Conservation (phyloP, 2,888 invertebrate species). For the Meiosimyza platycephala region DNA sequence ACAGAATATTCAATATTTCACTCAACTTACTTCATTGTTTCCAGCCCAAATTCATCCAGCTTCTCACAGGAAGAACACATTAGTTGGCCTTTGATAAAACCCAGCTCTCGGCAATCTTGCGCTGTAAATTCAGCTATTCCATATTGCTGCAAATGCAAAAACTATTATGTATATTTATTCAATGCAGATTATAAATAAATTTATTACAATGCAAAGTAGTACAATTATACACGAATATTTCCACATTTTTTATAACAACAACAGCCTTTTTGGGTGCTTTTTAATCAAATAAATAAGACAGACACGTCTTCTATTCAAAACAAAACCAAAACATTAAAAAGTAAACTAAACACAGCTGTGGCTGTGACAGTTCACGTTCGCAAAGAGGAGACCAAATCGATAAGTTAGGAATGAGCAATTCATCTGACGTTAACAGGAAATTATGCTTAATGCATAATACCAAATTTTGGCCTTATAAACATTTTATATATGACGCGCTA, state of each 20-base stretch:
- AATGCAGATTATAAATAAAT: background rate
- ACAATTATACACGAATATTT: constrained; percentile 28
- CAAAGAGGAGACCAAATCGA: too few relatives aligned
- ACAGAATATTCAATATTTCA: background rate
- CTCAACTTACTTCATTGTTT: constrained; percentile 55
- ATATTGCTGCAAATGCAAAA: constrained; percentile 39
- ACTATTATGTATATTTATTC: background rate
- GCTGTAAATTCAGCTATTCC: constrained; percentile 73
- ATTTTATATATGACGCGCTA: too few relatives aligned
- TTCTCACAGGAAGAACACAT: constrained; percentile 91
- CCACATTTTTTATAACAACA: constrained; percentile 32
- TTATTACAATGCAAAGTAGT: constrained; percentile 31
- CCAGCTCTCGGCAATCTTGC: constrained; percentile 86
- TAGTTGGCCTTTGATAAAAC: constrained; percentile 87
- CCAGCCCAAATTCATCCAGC: constrained; percentile 74
- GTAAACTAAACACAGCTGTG: constrained; percentile 34
- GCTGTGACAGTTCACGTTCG: background rate
- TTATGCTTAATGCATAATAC: too few relatives aligned
- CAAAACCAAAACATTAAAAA: constrained; percentile 21
- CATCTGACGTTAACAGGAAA: too few relatives aligned
- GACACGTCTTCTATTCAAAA: background rate
- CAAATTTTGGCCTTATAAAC: too few relatives aligned
- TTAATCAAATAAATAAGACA: too few relatives aligned
- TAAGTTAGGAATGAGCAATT: too few relatives aligned
- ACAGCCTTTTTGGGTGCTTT: too few relatives aligned